Conservation (phyloP, 2,797 vertebrate genomes). For the Catamblyrhynchus diadema region DNA sequence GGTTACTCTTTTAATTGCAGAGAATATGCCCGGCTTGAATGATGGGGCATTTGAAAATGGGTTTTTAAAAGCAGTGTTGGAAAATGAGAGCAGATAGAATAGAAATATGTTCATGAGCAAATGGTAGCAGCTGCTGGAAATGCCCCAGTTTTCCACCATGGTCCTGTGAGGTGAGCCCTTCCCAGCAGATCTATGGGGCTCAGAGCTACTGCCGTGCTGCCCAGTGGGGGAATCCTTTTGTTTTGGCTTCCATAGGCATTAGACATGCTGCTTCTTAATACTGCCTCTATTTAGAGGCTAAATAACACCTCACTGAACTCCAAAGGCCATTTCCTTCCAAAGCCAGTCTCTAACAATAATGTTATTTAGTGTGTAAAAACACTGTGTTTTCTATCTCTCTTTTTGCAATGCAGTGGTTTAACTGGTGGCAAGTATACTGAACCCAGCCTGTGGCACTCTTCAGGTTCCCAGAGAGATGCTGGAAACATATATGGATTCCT, state of each 20-base stretch:
- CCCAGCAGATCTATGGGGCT: not conserved
- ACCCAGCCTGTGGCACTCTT: not conserved
- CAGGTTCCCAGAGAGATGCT: not conserved
- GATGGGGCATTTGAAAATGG: not conserved
- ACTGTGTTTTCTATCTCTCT: not conserved
- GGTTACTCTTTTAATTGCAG: not conserved
- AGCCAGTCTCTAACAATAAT: not conserved
- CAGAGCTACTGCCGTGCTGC: not conserved
- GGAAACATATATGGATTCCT: not conserved
- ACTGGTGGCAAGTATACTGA: not conserved
- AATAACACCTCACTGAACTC: not conserved
- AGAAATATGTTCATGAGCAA: not conserved
- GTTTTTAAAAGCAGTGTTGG: not conserved
- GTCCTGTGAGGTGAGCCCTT: not conserved
- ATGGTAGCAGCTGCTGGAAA: not conserved
- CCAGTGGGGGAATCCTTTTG: accelerated
- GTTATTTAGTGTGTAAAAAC: not conserved
- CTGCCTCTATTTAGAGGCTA: not conserved
- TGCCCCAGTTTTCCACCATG: not conserved
- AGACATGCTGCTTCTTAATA: not conserved
- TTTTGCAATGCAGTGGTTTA: not conserved
- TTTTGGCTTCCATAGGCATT: not conserved
- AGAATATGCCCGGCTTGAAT: not conserved
- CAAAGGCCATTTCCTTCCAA: not conserved
- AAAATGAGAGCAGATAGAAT: not conserved